Evolutionary conservation across 1,140 invertebrate genomes (phyloP).

Genomic region (Drosophila simulans): DNA sequence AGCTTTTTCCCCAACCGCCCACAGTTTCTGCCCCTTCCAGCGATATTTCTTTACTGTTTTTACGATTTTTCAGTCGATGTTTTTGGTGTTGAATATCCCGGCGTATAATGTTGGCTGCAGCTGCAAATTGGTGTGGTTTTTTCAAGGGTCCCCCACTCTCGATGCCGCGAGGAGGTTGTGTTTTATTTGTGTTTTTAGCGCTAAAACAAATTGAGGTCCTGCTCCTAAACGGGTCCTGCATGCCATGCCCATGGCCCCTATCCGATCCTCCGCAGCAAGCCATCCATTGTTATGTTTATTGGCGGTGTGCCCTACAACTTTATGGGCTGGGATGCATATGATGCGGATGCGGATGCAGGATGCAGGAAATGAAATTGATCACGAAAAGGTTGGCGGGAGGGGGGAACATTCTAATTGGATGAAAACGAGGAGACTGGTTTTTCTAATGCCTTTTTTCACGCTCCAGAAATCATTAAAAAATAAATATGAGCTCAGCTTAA

Average conservation of each 20-base stretch:
- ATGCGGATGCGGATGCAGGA: constrained; percentile 16
- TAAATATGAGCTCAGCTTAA: not conserved
- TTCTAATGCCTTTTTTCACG: not conserved
- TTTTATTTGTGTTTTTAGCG: constrained; percentile 82
- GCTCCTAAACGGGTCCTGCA: constrained; percentile 38
- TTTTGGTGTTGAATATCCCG: constrained; percentile 73
- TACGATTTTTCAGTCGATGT: constrained; percentile 61
- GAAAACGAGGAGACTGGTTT: constrained; percentile 12
- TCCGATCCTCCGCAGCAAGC: constrained; percentile 2
- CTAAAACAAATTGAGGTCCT: constrained; percentile 79
- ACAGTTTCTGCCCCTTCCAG: constrained; percentile 14
- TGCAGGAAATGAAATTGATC: constrained; percentile 42
- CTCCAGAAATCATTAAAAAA: constrained; percentile 4
- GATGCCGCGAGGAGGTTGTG: constrained; percentile 14
- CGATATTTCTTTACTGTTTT: constrained; percentile 55
- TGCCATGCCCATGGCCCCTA: constrained; percentile 4
- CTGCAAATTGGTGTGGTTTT: constrained; percentile 74
- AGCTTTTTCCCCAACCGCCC: constrained; percentile 16
- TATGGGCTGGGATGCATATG: constrained; percentile 35
- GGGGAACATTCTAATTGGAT: constrained; percentile 38
- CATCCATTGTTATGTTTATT: constrained; percentile 59
- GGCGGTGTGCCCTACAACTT: constrained; percentile 42
- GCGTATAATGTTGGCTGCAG: constrained; percentile 73
- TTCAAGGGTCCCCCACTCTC: constrained; percentile 23
- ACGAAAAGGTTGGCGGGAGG: constrained; percentile 12